A percentile compares a stretch with the other conserved stretches of the same genome.
Conservation (phyloP, 2,113 vertebrate species). For the Leucosticte australis region DNA sequence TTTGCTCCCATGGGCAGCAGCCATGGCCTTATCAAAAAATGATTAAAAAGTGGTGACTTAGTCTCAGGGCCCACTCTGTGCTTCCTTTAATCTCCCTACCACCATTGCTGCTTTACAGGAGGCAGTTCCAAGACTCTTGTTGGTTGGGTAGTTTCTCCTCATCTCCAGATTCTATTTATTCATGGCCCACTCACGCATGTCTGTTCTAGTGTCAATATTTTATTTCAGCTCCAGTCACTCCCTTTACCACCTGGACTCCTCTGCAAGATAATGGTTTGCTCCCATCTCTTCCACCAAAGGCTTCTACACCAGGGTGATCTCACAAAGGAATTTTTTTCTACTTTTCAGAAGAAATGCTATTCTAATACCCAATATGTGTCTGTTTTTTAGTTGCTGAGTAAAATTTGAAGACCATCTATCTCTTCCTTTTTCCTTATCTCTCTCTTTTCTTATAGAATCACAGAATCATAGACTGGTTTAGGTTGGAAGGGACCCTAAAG, state of each 20-base stretch:
- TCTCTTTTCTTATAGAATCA: neutral
- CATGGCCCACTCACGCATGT: neutral
- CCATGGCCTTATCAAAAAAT: neutral
- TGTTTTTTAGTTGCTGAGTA: neutral
- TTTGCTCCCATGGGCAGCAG: neutral
- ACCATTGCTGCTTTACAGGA: neutral
- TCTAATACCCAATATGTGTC: neutral
- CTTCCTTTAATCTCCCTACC: neutral
- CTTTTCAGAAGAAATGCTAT: neutral
- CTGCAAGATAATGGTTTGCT: neutral
- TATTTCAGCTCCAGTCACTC: neutral
- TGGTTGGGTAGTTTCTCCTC: neutral
- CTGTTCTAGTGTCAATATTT: neutral
- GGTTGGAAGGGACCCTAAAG: neutral
- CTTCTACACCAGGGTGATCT: neutral
- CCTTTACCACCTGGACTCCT: neutral
- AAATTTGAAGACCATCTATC: neutral
- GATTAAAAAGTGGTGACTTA: neutral
- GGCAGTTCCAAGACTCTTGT: neutral
- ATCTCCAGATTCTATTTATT: constrained; percentile 32
- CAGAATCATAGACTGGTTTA: neutral
- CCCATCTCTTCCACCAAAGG: neutral
- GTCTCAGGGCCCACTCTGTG: neutral
- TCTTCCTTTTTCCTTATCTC: neutral
- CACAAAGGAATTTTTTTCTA: neutral